Conservation (phyloP, 23 tunicate species). For the Clavelina lepadiformis region DNA sequence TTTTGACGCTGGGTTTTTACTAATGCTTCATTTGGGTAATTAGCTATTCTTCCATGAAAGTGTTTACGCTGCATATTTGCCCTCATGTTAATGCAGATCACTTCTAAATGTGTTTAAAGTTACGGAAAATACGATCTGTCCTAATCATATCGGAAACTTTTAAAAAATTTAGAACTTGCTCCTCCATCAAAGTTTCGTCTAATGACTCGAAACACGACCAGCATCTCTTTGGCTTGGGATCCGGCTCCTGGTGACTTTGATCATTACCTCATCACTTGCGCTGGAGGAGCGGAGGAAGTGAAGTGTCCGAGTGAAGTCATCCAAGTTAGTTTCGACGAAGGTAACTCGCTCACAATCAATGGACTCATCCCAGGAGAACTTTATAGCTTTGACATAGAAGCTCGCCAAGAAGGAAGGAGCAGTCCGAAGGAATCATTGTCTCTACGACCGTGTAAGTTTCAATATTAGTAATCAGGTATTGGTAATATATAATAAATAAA, state of each 20-base stretch:
- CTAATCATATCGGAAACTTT: neutral
- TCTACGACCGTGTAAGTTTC: slow-evolving; percentile 18
- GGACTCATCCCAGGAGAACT: slow-evolving; percentile 17
- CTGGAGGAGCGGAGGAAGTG: neutral
- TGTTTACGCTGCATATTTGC: no score
- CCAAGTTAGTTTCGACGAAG: neutral
- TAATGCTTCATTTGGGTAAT: no score
- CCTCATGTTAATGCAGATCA: no score
- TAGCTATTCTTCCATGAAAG: no score
- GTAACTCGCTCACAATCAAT: neutral
- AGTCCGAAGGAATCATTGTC: no score
- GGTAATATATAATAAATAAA: no score
- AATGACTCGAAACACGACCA: slow-evolving; percentile 4
- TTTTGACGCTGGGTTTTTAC: no score
- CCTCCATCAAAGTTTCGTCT: slow-evolving; percentile 22
- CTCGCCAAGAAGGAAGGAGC: slow-evolving; percentile 2
- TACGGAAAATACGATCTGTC: no score
- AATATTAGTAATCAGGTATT: no score
- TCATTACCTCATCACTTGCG: slow-evolving; percentile 20
- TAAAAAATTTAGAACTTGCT: slow-evolving; percentile 5
- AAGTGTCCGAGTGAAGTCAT: slow-evolving; percentile 1
- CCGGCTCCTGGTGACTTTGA: slow-evolving; percentile 27
- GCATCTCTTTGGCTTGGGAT: slow-evolving; percentile 15
- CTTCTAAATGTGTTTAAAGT: no score
- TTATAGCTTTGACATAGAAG: slow-evolving; percentile 11